A percentile compares a stretch with the other conserved stretches of the same genome.
phyloP scores from a whole-genome alignment of 1,140 invertebrate species.

The Drosophila nasuta region DNA sequence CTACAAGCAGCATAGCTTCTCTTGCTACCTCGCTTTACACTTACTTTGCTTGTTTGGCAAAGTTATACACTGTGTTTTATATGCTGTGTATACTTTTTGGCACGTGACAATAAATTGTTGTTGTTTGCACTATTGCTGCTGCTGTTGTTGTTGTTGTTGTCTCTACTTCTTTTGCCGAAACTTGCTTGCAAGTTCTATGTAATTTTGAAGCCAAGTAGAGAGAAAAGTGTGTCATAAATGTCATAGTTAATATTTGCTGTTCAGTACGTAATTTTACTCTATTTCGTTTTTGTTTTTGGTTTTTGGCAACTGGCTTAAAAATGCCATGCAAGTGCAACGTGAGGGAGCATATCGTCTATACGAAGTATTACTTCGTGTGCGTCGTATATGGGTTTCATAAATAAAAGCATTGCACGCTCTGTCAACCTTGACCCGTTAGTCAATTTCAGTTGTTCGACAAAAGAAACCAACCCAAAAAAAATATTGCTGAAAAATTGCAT shows the following conservation, averaged over 20 bases:
- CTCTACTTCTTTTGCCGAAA: slow-evolving; percentile 20
- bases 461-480: slow-evolving; percentile 42
- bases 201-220: slow-evolving; percentile 49
- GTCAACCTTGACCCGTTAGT: slow-evolving; percentile 76
- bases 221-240: slow-evolving; percentile 81
- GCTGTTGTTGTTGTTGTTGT: slow-evolving; percentile 32
- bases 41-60: slow-evolving; percentile 74
- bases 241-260: slow-evolving; percentile 82
- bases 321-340: slow-evolving; percentile 42
- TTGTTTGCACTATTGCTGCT: slow-evolving; percentile 53
- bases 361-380: slow-evolving; percentile 5
- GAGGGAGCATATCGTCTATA: neutral
- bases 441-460: slow-evolving; percentile 41
- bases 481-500: slow-evolving; percentile 58
- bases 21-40: slow-evolving; percentile 54
- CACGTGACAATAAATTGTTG: slow-evolving; percentile 82
- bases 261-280: slow-evolving; percentile 37
- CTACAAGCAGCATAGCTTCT: slow-evolving; percentile 2
- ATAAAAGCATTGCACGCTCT: slow-evolving; percentile 70
- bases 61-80: slow-evolving; percentile 67
- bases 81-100: slow-evolving; percentile 73
- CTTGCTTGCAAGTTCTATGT: slow-evolving; percentile 48
- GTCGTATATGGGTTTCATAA: slow-evolving; percentile 51
- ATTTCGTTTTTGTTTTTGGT: neutral
- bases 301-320: slow-evolving; percentile 65